Evolutionary conservation across 2,113 vertebrate genomes (phyloP), one percentile per base, ranked within the genome.

Genomic region (Corapipo altera): DNA sequence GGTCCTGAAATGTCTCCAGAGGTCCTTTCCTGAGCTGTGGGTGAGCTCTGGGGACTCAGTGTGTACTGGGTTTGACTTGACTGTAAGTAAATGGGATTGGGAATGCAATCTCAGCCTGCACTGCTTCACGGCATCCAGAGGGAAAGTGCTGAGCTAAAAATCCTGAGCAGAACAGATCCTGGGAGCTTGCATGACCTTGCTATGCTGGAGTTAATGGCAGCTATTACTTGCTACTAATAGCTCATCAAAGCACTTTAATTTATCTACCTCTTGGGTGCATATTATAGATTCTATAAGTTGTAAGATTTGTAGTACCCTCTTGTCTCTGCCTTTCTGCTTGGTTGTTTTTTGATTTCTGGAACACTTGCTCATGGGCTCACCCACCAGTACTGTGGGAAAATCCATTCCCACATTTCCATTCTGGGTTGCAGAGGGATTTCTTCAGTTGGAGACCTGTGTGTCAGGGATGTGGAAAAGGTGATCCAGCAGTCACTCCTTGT

Each of bases 191-290:
- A 17, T 70, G 88, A 83, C 89, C 75, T 95, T 85, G 87, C 78
- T 84, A 0, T 61, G 95, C 74, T 52, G 52, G 49, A 83, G 62
- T 73, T 95, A 92, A 86, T 86, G 93, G 75, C 62, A 90, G 65
- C 89, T 89, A 49, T 95, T 95, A 91, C 49, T 94, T 93, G 77
- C 61, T 71, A 16, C 74, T 84, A 70, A 83, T 48, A 85, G 85
- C 72, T 93, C 75, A 94, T 96, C 81, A 91, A 79, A 93, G 80
- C 37, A 20, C 87, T 90, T 92, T 33, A 87, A 84, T 78, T 81
- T 65, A 91, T 78, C 54, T 32, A 67, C 33, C 55, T 59, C 39
- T 46, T 49, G 74, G 73, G 66, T 52, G 54, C 49, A 11, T 27
- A 13, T 49, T 81, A 35, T 8, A 18, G 67, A 65, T 72, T 64